Evolutionary conservation across 2,797 vertebrate species (phyloP).

Genomic region (Ceryle rudis): DNA sequence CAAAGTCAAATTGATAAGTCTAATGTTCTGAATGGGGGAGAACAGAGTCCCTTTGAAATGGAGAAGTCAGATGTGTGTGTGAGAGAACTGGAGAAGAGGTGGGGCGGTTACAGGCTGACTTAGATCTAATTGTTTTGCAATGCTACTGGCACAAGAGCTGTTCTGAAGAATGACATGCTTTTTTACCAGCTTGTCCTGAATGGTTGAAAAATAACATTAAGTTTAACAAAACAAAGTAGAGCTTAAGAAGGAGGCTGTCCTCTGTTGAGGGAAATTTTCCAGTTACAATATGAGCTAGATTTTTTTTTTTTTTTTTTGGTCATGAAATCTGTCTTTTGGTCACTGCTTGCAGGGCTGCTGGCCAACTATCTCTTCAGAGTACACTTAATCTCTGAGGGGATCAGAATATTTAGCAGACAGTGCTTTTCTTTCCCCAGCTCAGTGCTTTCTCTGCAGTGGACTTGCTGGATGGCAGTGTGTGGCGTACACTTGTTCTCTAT

Average conservation of each 20-base stretch:
- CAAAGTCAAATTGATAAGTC: background rate
- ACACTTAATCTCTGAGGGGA: background rate
- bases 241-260: background rate
- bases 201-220: background rate
- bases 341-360: background rate
- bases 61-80: background rate
- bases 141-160: background rate
- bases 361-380: background rate
- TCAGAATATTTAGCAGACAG: background rate
- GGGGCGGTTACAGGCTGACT: background rate
- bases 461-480: background rate
- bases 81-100: background rate
- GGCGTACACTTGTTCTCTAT: background rate
- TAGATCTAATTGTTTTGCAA: background rate
- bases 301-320: background rate
- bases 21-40: accelerated
- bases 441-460: background rate
- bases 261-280: background rate
- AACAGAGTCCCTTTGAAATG: background rate
- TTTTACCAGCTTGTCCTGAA: background rate
- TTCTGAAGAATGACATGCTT: background rate
- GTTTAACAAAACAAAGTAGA: background rate
- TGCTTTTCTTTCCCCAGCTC: background rate
- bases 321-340: background rate
- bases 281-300: background rate